These are phyloP conservation scores for Rambutsinella grinnellia DNA, from an alignment of 2,888 invertebrate genomes.

Conservation along the genomic window DNA sequence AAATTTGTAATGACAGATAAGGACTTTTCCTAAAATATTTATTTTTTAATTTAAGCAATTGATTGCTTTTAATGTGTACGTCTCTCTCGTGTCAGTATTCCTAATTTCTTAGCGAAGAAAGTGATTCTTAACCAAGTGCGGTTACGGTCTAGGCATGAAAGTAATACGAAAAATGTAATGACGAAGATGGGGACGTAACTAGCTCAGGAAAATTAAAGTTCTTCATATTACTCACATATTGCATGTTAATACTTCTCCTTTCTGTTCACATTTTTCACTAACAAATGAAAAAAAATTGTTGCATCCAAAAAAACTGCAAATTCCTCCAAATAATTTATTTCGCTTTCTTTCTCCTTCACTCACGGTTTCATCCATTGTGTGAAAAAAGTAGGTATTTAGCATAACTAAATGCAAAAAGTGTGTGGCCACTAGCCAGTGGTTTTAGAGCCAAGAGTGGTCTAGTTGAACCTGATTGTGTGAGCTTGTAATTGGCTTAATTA, in stretches of 20 bases:
- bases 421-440: not conserved
- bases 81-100: too few species aligned
- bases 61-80: too few species aligned
- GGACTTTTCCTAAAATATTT: too few species aligned
- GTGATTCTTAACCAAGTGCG: too few species aligned
- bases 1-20: too few species aligned
- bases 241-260: not conserved
- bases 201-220: not conserved
- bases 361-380: not conserved
- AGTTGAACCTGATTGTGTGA: not conserved
- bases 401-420: not conserved
- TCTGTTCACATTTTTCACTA: not conserved
- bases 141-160: not conserved
- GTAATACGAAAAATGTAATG: not conserved
- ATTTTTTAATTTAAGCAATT: too few species aligned
- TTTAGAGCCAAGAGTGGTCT: too few species aligned
- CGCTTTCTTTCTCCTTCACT: constrained; percentile 10
- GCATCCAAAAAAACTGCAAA: not conserved
- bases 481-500: not conserved
- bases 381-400: not conserved
- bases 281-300: not conserved
- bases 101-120: too few species aligned
- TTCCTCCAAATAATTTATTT: constrained; percentile 22
- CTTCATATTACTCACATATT: too few species aligned
- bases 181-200: not conserved